Percentiles rank a stretch among this genome's conserved stretches.
phyloP scores from a whole-genome alignment of 2,888 invertebrate genomes.

The Glaucopsyche alexis region DNA sequence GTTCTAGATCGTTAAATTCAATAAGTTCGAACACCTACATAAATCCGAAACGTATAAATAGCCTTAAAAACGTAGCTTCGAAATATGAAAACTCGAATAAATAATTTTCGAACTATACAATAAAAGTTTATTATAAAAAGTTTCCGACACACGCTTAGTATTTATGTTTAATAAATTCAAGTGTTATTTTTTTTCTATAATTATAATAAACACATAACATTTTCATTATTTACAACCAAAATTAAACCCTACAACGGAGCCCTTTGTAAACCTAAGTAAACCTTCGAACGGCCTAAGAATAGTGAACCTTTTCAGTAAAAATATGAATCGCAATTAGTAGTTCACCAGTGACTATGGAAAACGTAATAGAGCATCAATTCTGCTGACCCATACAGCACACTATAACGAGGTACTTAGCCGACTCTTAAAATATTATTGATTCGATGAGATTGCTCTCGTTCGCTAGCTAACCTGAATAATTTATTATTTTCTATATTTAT shows the following conservation, averaged over 20 bases:
- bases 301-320: not conserved
- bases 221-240: not conserved
- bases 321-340: not conserved
- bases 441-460: not conserved
- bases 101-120: not conserved
- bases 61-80: not conserved
- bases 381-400: conserved; percentile 5
- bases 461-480: conserved; percentile 9
- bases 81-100: not conserved
- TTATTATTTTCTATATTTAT: conserved; percentile 13
- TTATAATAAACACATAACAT: not conserved
- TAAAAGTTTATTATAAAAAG: not conserved
- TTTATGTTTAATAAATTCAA: not conserved
- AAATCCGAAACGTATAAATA: no score
- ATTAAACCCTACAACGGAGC: not conserved
- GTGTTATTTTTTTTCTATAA: not conserved
- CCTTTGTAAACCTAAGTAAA: not conserved
- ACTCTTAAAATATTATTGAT: conserved; percentile 14
- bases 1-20: not conserved
- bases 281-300: not conserved
- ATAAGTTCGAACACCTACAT: not conserved
- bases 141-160: not conserved
- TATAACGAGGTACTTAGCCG: not conserved
- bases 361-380: conserved; percentile 20
- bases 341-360: not conserved